Percentiles rank a stretch among this genome's conserved stretches.
phyloP scores from a whole-genome alignment of 2,797 vertebrate genomes.

The Nothura maculosa region DNA sequence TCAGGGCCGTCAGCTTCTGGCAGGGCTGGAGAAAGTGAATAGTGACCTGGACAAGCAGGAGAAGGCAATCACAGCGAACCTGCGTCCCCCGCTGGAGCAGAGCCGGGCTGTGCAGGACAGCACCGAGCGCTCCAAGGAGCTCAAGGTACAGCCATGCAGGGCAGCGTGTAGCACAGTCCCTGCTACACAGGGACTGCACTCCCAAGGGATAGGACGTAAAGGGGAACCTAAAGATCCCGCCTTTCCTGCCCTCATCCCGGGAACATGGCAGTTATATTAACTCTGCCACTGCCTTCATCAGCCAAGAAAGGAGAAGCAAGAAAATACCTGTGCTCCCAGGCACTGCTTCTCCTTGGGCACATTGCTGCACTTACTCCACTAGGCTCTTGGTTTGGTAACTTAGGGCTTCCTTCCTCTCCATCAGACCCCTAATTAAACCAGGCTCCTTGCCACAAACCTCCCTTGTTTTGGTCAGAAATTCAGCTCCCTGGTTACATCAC shows the following conservation, averaged over 20 bases:
- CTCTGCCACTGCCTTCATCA: not conserved
- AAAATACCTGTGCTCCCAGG: not conserved
- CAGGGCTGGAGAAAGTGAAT: constrained; percentile 91
- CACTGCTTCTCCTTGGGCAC: not conserved
- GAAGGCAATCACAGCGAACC: constrained; percentile 87
- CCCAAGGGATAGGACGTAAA: not conserved
- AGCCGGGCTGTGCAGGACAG: constrained; percentile 92
- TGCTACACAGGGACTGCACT: fast-evolving
- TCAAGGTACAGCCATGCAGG: constrained; percentile 81
- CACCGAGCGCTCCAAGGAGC: constrained; percentile 89
- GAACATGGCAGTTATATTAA: fast-evolving
- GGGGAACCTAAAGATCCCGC: not conserved
- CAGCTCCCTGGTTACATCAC: constrained; percentile 3
- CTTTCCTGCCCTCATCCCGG: not conserved
- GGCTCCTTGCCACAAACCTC: not conserved
- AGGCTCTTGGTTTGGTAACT: not conserved
- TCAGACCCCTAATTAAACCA: constrained; percentile 43
- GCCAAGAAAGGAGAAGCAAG: not conserved
- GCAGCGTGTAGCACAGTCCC: fast-evolving
- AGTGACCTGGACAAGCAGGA: constrained; percentile 93
- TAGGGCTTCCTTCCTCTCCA: not conserved
- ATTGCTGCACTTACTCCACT: not conserved
- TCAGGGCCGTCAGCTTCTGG: constrained; percentile 93
- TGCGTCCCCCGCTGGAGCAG: constrained; percentile 93
- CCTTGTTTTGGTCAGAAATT: constrained; percentile 20